Evolutionary conservation across 2,797 vertebrate species (phyloP).

Genomic region (Acanthurus lineatus): DNA sequence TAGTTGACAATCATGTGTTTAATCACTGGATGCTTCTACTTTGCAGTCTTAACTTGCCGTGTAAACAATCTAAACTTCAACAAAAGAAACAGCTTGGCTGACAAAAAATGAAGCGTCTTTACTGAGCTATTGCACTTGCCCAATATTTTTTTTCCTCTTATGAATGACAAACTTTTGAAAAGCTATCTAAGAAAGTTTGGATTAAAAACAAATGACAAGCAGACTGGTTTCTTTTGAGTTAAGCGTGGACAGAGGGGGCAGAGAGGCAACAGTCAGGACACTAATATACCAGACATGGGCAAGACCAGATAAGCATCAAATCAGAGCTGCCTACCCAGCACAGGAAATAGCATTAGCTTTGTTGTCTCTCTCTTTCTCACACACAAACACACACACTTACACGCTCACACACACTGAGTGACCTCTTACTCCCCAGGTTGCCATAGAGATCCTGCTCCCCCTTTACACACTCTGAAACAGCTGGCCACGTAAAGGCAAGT

Average conservation of each 20-base stretch:
- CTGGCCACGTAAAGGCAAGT: slow-evolving; percentile 2
- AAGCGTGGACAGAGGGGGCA: neutral
- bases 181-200: neutral
- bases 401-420: slow-evolving; percentile 52
- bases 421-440: slow-evolving; percentile 74
- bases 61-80: neutral
- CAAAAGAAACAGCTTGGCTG: neutral
- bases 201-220: slow-evolving; percentile 3
- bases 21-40: neutral
- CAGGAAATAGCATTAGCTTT: slow-evolving; percentile 83
- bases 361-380: slow-evolving; percentile 21
- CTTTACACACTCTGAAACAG: slow-evolving; percentile 31
- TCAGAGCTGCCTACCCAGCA: slow-evolving; percentile 72
- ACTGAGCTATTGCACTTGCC: too few relatives aligned
- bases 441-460: slow-evolving; percentile 74
- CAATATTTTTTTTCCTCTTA: too few relatives aligned
- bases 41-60: too few relatives aligned
- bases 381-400: slow-evolving; percentile 20
- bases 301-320: slow-evolving; percentile 74
- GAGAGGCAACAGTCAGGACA: slow-evolving; percentile 19
- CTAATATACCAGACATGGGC: slow-evolving; percentile 46
- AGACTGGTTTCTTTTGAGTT: slow-evolving; percentile 16
- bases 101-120: neutral
- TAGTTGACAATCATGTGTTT: neutral
- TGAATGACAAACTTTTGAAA: neutral